Evolutionary conservation across 2,113 vertebrate genomes (phyloP).

Genomic region (Syngnathus scovelli): DNA sequence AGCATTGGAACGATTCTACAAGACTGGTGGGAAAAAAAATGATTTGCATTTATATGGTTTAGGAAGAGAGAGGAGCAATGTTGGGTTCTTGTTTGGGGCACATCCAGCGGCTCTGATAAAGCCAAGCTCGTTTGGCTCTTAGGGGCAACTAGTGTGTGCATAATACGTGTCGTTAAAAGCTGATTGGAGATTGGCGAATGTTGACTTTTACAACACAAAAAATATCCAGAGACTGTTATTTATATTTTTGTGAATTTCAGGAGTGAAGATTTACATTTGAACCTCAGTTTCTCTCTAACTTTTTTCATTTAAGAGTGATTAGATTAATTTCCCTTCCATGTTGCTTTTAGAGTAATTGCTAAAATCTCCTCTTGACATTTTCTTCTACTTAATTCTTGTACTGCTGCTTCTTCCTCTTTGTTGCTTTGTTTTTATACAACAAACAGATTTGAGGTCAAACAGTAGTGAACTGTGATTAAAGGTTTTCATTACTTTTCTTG

Average conservation of each 20-base stretch:
- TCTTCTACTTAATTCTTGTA: not conserved
- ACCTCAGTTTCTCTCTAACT: too few relatives aligned
- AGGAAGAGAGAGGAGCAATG: constrained; percentile 36
- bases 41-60: constrained; percentile 44
- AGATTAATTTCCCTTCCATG: not conserved
- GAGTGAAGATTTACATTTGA: too few relatives aligned
- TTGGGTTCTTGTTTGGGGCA: not conserved
- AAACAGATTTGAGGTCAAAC: too few relatives aligned
- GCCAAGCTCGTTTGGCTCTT: constrained; percentile 5
- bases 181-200: not conserved
- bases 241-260: not conserved
- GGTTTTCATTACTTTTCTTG: too few relatives aligned
- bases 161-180: not conserved
- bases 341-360: too few relatives aligned
- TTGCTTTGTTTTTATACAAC: too few relatives aligned
- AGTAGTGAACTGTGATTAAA: too few relatives aligned
- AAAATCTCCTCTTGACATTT: not conserved
- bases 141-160: not conserved
- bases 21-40: constrained; percentile 3
- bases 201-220: not conserved
- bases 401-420: not conserved
- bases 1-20: constrained; percentile 31
- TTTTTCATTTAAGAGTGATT: too few relatives aligned
- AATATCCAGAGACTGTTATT: too few relatives aligned
- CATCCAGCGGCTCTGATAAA: not conserved